Evolutionary conservation across 1,140 invertebrate genomes (phyloP).

Genomic region (Bombus fervidus): DNA sequence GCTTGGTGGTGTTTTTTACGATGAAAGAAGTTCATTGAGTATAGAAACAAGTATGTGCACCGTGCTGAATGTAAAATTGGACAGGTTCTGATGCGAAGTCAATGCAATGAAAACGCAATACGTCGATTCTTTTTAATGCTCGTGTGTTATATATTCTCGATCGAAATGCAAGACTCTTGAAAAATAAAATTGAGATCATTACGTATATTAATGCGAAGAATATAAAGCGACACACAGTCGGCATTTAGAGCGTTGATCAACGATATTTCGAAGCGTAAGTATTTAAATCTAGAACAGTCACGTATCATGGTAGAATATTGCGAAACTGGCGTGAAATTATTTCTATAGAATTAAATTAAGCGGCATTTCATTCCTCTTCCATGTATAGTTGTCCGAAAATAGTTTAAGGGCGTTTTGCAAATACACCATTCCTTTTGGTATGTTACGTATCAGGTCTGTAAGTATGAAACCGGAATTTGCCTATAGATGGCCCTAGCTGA

Average conservation of each 20-base stretch:
- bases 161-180: too few relatives aligned
- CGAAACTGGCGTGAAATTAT: conserved; percentile 35
- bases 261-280: not conserved
- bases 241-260: not conserved
- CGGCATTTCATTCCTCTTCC: conserved; percentile 25
- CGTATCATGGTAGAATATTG: conserved; percentile 8
- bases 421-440: not conserved
- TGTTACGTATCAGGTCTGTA: too few relatives aligned
- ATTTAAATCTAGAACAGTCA: conserved; percentile 6
- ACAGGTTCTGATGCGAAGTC: not conserved
- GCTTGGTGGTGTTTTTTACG: not conserved
- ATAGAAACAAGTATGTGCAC: not conserved
- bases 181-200: too few relatives aligned
- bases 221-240: too few relatives aligned
- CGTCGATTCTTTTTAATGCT: too few relatives aligned
- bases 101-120: not conserved
- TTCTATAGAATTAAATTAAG: conserved; percentile 45
- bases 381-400: conserved; percentile 39
- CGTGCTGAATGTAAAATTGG: not conserved
- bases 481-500: too few relatives aligned
- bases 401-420: conserved; percentile 34
- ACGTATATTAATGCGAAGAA: not conserved
- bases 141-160: too few relatives aligned
- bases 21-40: not conserved
- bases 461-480: too few relatives aligned